Evolutionary conservation across 2,888 invertebrate genomes (phyloP), one percentile per base, ranked within the genome.

Genomic region (Creontiades dilutus): DNA sequence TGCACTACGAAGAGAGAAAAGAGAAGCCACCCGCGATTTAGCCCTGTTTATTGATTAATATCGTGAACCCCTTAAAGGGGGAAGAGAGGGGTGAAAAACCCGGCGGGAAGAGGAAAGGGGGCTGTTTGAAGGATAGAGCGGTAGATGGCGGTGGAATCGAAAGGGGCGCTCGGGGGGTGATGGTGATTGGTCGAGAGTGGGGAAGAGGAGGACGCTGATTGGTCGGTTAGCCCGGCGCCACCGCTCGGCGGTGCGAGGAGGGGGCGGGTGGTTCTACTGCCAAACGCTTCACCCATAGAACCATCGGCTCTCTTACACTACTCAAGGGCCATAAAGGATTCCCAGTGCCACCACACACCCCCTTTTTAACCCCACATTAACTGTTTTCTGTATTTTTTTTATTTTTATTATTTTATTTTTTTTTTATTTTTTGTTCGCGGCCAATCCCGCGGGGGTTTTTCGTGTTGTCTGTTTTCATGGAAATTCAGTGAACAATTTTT

Each of bases 191-290:
- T 90, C 90, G 91, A 86, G 90, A 91, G 89, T 86, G 93, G 93
- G 91, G 91, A 91, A 90, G 92, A 93, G 92, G 92, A 92, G 92
- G 91, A 92, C 92, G 92, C 93, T 93, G 91, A 91, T 90, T 91
- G 91, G 92, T 90, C 86, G 89, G 57, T 85, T 87, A 87, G 91
- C 81, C 89, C 52, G 86, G 75, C 46, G 75, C 46, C 89, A 37
- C 57, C 57, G 57, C 16, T 57, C 57, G 57, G 57, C 68, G 81
- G 68, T 5, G 52, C 19, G 52, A 78, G 28, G 47, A 16, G 87
- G 87, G 78, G 87, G 78, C 78, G 28, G 48, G 52, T 19, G 47
- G 52, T 76, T 61, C 85, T 61, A 55, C 57, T 55, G 87, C 87
- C 87, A 88, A 84, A 86, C 86, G 86, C 86, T 78, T 78, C 82